Conservation (phyloP, 2,797 vertebrate species). For the Trachurus trachurus region DNA sequence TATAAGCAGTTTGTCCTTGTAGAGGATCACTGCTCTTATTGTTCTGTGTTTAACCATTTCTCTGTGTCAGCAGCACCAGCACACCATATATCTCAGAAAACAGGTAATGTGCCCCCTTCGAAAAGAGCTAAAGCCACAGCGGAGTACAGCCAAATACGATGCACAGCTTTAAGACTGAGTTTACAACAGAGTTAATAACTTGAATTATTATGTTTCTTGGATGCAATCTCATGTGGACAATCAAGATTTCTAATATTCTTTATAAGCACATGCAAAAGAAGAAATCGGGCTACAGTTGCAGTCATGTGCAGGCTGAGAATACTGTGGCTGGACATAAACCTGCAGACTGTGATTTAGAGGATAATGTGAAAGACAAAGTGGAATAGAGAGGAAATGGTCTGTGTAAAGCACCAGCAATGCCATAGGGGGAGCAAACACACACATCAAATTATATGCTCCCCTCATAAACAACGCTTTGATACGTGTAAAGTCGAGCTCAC, state of each 20-base stretch:
- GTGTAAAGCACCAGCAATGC: not conserved
- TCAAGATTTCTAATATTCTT: not conserved
- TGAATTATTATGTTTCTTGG: not conserved
- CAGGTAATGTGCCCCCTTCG: not conserved
- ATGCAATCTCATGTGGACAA: not conserved
- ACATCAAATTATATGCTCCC: constrained; percentile 3
- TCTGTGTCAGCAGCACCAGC: constrained; percentile 19
- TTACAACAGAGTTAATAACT: not conserved
- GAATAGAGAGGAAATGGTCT: constrained; percentile 19
- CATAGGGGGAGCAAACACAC: constrained; percentile 1
- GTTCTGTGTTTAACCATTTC: constrained; percentile 21
- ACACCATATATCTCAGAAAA: constrained; percentile 17
- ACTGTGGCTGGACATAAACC: constrained; percentile 10
- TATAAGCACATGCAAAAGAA: not conserved
- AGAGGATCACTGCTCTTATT: constrained; percentile 39
- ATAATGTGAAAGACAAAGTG: constrained; percentile 18
- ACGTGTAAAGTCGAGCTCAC: not conserved
- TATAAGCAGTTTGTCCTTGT: constrained; percentile 28
- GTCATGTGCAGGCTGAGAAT: not conserved
- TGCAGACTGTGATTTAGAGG: constrained; percentile 28
- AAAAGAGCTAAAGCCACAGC: constrained; percentile 3
- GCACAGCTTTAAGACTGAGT: not conserved
- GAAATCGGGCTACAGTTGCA: not conserved
- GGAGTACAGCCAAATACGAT: not conserved
- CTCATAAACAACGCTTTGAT: constrained; percentile 16